Percentiles rank a stretch among this genome's conserved stretches.
phyloP scores from a whole-genome alignment of 2,113 vertebrate genomes.

The Tichodroma muraria region DNA sequence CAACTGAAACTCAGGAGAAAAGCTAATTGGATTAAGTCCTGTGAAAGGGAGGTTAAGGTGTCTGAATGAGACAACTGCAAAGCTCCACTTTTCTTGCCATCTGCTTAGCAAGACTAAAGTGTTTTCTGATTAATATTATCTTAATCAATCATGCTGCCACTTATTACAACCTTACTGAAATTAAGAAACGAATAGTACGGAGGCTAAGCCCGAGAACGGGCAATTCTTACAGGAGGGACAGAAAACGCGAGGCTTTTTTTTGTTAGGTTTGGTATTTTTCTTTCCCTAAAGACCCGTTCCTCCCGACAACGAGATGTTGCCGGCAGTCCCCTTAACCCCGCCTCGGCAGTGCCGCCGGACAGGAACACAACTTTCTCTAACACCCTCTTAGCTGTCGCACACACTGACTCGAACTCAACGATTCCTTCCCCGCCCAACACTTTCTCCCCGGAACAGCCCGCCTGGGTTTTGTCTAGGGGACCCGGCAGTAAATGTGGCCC shows the following conservation, averaged over 20 bases:
- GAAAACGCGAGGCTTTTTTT: not conserved
- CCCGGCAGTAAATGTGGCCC: not conserved
- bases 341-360: not conserved
- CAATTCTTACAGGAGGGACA: not conserved
- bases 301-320: not conserved
- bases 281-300: not conserved
- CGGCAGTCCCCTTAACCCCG: not conserved
- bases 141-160: slow-evolving; percentile 38
- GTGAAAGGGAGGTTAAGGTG: slow-evolving; percentile 61
- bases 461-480: not conserved
- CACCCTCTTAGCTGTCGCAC: not conserved
- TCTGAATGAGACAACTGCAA: slow-evolving; percentile 45
- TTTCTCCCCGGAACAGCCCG: not conserved
- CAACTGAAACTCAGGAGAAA: slow-evolving; percentile 69
- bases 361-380: not conserved
- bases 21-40: slow-evolving; percentile 79
- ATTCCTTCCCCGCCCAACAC: not conserved
- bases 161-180: not conserved
- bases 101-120: slow-evolving; percentile 43
- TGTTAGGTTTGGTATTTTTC: not conserved
- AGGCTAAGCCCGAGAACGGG: not conserved
- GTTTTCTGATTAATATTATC: slow-evolving; percentile 59
- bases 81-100: slow-evolving; percentile 43
- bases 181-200: not conserved
- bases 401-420: not conserved